These are phyloP conservation scores for Corvus cornix DNA, from an alignment of 2,113 vertebrate species.

Conservation along the genomic window DNA sequence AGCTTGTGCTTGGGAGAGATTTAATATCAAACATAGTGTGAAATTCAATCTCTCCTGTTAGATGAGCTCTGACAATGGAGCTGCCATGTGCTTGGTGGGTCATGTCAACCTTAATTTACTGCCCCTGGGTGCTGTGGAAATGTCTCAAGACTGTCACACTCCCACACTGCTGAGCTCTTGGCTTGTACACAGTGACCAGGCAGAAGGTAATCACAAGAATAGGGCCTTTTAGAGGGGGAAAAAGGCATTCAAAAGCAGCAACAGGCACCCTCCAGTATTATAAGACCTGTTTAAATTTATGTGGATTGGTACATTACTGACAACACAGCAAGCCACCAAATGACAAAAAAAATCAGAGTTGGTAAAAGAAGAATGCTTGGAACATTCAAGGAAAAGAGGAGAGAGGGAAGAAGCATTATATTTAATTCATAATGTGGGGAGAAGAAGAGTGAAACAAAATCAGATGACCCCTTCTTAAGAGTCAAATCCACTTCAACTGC, in stretches of 20 bases:
- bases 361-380: not conserved
- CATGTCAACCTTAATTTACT: slow-evolving; percentile 69
- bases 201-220: slow-evolving; percentile 27
- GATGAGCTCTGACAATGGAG: slow-evolving; percentile 59
- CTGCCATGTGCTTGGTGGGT: slow-evolving; percentile 63
- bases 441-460: not conserved
- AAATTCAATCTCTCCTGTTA: slow-evolving; percentile 70
- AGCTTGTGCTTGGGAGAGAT: slow-evolving; percentile 46
- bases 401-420: not conserved
- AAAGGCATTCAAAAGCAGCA: not conserved
- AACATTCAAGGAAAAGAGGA: not conserved
- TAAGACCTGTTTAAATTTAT: not conserved
- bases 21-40: slow-evolving; percentile 61
- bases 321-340: not conserved
- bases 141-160: slow-evolving; percentile 55
- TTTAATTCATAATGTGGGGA: not conserved
- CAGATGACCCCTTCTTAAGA: not conserved
- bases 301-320: not conserved
- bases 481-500: not conserved
- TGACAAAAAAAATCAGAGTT: not conserved
- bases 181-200: slow-evolving; percentile 37
- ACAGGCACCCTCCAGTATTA: not conserved
- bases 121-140: slow-evolving; percentile 42
- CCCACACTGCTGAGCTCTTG: slow-evolving; percentile 32
- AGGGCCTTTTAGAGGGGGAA: not conserved